Evolutionary conservation across 2,797 vertebrate species (phyloP), one percentile per base, ranked within the genome.

Genomic region (Tokudaia tokunoshimensis): DNA sequence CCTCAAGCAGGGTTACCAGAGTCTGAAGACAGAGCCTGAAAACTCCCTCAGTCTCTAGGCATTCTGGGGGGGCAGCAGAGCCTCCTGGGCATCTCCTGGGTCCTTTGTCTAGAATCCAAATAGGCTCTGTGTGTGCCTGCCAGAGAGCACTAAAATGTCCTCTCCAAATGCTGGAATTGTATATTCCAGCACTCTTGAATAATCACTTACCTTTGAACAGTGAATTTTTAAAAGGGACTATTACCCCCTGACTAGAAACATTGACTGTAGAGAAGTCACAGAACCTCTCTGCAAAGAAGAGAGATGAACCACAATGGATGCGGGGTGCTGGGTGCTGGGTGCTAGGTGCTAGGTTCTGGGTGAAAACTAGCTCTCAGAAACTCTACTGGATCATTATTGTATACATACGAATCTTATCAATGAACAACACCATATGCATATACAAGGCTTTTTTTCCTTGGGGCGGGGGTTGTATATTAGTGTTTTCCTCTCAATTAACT

Each of bases 401-500:
- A 97, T 96, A 97, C 94, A 96, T 97, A 98, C 92, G 93, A 97
- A 95, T 98, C 97, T 98, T 98, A 98, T 98, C 98, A 98, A 98
- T 98, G 97, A 98, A 98, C 97, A 98, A 97, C 96, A 98, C 98
- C 97, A 97, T 98, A 98, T 97, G 97, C 97, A 98, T 98, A 98
- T 97, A 98, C 95, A 96, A 97, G 97, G 84, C 89, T 97, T 98
- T 98, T 96, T 94, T 94, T 95, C 89, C 78, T 19, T 91, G 93
- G 96, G 96, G 97, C 98, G 98, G 98, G 97, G 97, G 95, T 98
- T 98, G 98, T 98, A 98, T 99, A 99, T 99, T 99, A 98, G 98
- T 99, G 98, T 99, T 99, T 99, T 99, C 99, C 98, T 99, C 99
- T 99, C 99, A 99, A 99, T 99, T 99, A 99, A 99, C 98, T 99